Evolutionary conservation across 2,888 invertebrate genomes (phyloP).

Genomic region (Drosophila percnosoma): DNA sequence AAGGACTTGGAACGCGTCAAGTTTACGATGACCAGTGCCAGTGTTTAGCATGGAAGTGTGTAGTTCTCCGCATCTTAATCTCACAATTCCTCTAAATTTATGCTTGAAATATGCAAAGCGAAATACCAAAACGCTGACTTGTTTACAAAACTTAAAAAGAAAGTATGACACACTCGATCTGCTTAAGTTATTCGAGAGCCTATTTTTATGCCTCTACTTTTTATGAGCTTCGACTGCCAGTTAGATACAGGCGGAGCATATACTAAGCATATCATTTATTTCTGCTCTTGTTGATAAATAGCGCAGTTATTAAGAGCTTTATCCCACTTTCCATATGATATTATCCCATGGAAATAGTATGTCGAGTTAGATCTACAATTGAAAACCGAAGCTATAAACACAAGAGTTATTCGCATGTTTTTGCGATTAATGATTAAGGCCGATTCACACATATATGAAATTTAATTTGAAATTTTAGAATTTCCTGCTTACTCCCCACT

Average conservation of each 20-base stretch:
- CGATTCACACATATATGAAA: background rate
- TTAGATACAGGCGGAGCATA: background rate
- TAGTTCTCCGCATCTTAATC: slow-evolving; percentile 57
- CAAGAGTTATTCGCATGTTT: background rate
- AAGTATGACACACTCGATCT: background rate
- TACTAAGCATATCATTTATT: background rate
- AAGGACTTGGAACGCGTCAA: slow-evolving; percentile 39
- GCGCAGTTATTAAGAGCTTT: background rate
- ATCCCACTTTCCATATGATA: background rate
- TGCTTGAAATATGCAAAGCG: slow-evolving; percentile 60
- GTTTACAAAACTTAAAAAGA: slow-evolving; percentile 2
- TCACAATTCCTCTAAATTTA: slow-evolving; percentile 69
- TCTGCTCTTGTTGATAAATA: background rate
- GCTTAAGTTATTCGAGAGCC: background rate
- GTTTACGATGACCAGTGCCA: slow-evolving; percentile 57
- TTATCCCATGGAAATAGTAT: background rate
- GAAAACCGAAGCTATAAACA: background rate
- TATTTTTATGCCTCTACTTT: background rate
- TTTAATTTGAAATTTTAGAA: background rate
- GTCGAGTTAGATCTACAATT: background rate
- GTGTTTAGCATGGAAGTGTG: slow-evolving; percentile 7
- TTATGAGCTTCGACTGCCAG: slow-evolving; percentile 1
- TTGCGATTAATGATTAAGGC: background rate
- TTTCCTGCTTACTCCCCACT: fast-evolving
- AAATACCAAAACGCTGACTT: slow-evolving; percentile 17